A percentile compares a stretch with the other conserved stretches of the same genome.
These are phyloP conservation scores for Tinea trinotella DNA, from an alignment of 2,888 invertebrate species.

Conservation along the genomic window DNA sequence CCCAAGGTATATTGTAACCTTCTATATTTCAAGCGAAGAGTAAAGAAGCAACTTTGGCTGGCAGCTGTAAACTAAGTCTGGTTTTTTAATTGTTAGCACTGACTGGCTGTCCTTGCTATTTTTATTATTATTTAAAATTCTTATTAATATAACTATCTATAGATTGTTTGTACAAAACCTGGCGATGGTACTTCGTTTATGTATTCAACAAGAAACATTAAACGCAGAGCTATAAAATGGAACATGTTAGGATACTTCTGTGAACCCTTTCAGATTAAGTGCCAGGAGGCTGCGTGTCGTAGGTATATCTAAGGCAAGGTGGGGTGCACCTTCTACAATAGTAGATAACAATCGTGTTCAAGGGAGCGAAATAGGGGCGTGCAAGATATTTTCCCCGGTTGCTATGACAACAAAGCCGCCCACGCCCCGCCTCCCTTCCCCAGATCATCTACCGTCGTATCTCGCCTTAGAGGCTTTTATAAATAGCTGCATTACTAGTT, in stretches of 20 bases:
- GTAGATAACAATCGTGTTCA: constrained; percentile 59
- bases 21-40: no score
- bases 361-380: constrained; percentile 57
- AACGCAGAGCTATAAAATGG: no score
- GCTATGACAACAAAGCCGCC: constrained; percentile 56
- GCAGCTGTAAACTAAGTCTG: no score
- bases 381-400: constrained; percentile 48
- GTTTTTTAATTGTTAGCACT: no score
- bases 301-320: constrained; percentile 51
- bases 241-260: not conserved
- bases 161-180: no score
- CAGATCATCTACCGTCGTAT: constrained; percentile 33
- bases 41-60: no score
- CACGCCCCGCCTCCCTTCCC: constrained; percentile 34
- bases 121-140: no score
- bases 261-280: constrained; percentile 60
- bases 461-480: constrained; percentile 43
- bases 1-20: no score
- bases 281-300: constrained; percentile 37
- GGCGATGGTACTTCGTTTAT: no score
- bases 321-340: constrained; percentile 51
- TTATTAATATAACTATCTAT: no score
- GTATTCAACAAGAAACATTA: no score
- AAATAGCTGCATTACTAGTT: constrained; percentile 38
- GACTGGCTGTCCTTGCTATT: no score